phyloP scores from a whole-genome alignment of 2,113 vertebrate genomes.

The Semnornis frantzii region DNA sequence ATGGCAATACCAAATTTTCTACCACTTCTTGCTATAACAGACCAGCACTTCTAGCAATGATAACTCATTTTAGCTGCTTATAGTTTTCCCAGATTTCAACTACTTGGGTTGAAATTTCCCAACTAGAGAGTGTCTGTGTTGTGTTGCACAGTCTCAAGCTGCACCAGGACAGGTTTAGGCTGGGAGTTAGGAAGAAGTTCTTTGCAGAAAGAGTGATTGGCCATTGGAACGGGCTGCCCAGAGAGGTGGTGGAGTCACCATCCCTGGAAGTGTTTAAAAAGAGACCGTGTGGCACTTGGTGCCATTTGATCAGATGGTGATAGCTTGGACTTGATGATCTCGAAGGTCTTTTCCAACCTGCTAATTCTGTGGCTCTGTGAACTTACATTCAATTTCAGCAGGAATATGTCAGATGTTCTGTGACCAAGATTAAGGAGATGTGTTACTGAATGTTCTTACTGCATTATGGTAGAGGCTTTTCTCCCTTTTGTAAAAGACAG shows the following conservation, averaged over 20 bases:
- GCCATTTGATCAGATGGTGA: no score
- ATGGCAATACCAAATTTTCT: neutral
- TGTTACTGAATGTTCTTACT: neutral
- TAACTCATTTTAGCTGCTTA: neutral
- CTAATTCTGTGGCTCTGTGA: neutral
- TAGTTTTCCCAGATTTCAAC: neutral
- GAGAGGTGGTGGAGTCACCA: no score
- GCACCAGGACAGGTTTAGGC: no score
- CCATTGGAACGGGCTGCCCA: no score
- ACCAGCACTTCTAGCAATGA: neutral
- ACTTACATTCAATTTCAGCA: neutral
- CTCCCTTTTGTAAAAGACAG: neutral
- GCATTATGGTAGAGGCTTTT: neutral
- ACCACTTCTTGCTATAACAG: slow-evolving; percentile 16
- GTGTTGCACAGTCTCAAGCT: no score
- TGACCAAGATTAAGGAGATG: neutral
- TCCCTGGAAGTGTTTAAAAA: no score
- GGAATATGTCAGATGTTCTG: neutral
- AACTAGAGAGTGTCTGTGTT: neutral
- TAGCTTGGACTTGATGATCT: no score
- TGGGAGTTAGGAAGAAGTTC: no score
- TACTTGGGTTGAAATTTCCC: neutral
- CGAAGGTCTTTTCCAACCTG: no score
- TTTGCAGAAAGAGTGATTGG: no score
- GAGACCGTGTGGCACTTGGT: no score